Evolutionary conservation across 2,113 vertebrate species (phyloP), one percentile per base, ranked within the genome.

Genomic region (Passerina amoena): DNA sequence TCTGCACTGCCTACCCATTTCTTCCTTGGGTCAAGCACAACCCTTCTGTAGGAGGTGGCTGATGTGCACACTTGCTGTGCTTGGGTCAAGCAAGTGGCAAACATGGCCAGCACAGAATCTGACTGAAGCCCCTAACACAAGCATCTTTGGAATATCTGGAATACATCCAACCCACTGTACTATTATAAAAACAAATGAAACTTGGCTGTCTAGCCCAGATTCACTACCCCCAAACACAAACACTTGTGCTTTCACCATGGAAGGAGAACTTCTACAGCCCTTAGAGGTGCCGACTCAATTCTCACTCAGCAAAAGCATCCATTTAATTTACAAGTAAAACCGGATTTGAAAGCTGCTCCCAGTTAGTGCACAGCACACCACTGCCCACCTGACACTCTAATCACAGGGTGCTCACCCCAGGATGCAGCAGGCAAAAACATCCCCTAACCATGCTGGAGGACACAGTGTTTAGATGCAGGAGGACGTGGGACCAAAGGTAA

Each of bases 321-420:
- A 59, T 82, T 85, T 70, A 73, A 81, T 81, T 90, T 78, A 92
- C 94, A 95, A 90, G 93, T 85, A 93, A 83, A 96, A 91, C 94
- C 6, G 45, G 95, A 91, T 91, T 91, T n/a, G 71, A 73, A 96
- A 94, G 82, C 64, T 93, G 90, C 79, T 88, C 75, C 68, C 82
- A 82, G 65, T 89, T 85, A 84, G 66, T 8, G 12, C 59, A 35
- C 27, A 60, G 76, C 60, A 80, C 88, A 77, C 24, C 40, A 19
- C 54, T 96, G 90, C 76, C 95, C 90, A 93, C 79, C 92, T n/a
- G 18, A 70, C 90, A 90, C 28, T 5, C n/a, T 90, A 96, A 90
- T 70, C 79, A 95, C 60, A 77, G 79, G 79, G 59, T 83, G 56
- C 2, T 86, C n/a, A 90, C 27, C 56, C 54, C 64, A 44, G 76